These are phyloP conservation scores for Nibea albiflora DNA, from an alignment of 2,113 vertebrate genomes.

Conservation along the genomic window DNA sequence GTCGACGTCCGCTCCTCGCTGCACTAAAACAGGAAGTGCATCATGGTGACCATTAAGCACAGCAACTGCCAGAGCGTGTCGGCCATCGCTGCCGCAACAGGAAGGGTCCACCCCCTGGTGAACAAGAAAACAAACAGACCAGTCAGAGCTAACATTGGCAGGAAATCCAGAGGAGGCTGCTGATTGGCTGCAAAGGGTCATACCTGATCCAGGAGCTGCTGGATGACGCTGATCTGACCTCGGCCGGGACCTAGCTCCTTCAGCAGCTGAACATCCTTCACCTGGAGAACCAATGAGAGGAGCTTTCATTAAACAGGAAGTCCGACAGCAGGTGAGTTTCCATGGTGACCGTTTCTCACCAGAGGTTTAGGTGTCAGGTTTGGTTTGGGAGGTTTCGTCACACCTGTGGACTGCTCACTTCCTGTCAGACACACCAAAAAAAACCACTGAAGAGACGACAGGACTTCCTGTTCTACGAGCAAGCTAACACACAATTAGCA, in stretches of 20 bases:
- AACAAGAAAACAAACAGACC: background rate
- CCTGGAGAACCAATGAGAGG: slow-evolving; percentile 49
- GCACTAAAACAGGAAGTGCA: slow-evolving; percentile 83
- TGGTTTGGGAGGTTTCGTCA: background rate
- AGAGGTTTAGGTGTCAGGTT: background rate
- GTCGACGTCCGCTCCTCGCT: slow-evolving; percentile 85
- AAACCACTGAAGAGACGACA: background rate
- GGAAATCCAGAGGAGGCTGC: slow-evolving; percentile 12
- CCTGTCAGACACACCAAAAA: slow-evolving; percentile 39
- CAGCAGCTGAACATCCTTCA: slow-evolving; percentile 82
- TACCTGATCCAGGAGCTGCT: slow-evolving; percentile 88
- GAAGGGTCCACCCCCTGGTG: slow-evolving; percentile 89
- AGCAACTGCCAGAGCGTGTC: slow-evolving; percentile 79
- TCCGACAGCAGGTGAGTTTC: background rate
- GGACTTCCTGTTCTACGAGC: no score
- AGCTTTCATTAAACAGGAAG: background rate
- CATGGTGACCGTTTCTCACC: slow-evolving; percentile 28
- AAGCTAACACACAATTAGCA: no score
- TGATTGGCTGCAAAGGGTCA: background rate
- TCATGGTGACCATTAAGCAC: slow-evolving; percentile 82
- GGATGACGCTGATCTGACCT: slow-evolving; percentile 81
- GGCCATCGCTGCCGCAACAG: slow-evolving; percentile 70
- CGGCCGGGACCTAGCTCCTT: slow-evolving; percentile 83
- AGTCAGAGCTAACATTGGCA: background rate
- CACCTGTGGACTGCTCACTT: background rate